Evolutionary conservation across 2,888 invertebrate species (phyloP).

Genomic region (Thysanoteuthis rhombus): DNA sequence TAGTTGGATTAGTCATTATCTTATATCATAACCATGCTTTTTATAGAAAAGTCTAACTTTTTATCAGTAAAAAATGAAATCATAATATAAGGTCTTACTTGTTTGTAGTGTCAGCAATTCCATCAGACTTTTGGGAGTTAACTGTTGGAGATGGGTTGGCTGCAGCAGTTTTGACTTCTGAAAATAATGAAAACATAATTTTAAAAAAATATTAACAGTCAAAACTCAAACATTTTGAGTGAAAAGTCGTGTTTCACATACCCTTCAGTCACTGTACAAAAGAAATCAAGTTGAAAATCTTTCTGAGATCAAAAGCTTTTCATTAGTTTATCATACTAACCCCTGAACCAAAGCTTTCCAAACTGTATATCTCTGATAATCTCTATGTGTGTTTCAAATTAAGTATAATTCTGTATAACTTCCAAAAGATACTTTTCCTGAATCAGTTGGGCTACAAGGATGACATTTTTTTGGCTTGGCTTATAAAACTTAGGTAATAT

Average conservation of each 20-base stretch:
- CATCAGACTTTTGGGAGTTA: not conserved
- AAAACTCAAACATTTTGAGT: not conserved
- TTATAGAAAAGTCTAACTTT: too few species aligned
- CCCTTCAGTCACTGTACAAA: not conserved
- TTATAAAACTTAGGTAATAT: too few species aligned
- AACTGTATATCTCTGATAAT: too few species aligned
- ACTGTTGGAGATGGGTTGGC: not conserved
- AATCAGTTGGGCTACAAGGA: too few species aligned
- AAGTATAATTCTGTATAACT: too few species aligned
- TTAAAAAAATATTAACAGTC: not conserved
- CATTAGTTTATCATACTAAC: not conserved
- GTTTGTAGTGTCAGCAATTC: not conserved
- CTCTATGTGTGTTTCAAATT: too few species aligned
- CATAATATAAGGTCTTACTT: not conserved
- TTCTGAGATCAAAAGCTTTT: not conserved
- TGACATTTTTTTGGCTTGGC: too few species aligned
- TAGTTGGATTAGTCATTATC: too few species aligned
- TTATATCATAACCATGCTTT: too few species aligned
- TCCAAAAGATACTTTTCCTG: too few species aligned
- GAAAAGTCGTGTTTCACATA: not conserved
- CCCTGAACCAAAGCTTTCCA: not conserved
- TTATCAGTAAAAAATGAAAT: not conserved
- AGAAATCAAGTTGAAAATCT: not conserved
- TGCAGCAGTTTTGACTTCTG: not conserved
- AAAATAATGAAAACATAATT: not conserved